Conservation (phyloP, 2,888 invertebrate genomes). For the Pristionchus japonicus region DNA sequence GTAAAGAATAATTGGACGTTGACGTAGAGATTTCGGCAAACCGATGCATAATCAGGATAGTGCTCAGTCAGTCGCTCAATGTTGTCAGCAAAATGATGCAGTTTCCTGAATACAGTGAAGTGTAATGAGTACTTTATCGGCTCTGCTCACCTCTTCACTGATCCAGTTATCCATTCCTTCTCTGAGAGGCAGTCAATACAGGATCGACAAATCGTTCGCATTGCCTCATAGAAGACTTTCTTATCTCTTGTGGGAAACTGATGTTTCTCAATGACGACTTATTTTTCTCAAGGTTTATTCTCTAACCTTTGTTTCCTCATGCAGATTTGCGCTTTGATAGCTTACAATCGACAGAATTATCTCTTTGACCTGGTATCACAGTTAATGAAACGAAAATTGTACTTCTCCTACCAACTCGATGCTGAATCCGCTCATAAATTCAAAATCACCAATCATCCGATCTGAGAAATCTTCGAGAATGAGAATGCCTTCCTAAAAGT, state of each 20-base stretch:
- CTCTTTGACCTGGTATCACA: background rate
- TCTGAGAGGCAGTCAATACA: background rate
- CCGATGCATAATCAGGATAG: background rate
- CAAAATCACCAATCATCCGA: background rate
- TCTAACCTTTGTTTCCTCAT: background rate
- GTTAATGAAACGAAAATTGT: background rate
- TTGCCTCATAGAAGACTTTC: background rate
- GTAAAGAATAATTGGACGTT: background rate
- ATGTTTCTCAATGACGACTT: background rate
- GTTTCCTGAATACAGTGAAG: background rate
- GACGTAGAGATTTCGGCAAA: background rate
- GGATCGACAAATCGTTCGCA: background rate
- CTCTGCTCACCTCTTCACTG: background rate
- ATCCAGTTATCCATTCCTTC: background rate
- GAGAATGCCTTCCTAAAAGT: background rate
- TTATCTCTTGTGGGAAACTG: background rate
- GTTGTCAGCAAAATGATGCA: background rate
- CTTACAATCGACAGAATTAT: background rate
- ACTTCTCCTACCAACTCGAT: background rate
- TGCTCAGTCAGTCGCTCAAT: background rate
- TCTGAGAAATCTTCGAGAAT: conserved; percentile 16
- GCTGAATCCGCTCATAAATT: background rate
- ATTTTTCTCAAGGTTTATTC: background rate
- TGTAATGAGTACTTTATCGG: background rate
- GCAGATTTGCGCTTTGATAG: background rate